phyloP scores from a whole-genome alignment of 2,113 vertebrate genomes.

The Crotalus viridis region DNA sequence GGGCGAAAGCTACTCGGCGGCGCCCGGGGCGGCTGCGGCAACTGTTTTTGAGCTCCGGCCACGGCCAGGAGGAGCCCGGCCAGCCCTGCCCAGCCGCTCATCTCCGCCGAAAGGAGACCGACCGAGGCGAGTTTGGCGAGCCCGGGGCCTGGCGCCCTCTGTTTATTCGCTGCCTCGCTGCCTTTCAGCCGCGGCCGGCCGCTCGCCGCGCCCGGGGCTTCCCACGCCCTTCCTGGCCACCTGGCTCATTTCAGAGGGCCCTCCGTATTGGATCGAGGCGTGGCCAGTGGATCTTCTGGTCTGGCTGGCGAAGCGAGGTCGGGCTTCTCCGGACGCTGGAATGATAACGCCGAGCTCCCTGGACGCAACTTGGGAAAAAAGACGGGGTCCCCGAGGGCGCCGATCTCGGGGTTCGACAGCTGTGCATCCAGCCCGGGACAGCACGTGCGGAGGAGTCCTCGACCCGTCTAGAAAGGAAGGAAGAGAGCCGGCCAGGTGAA shows the following conservation, averaged over 20 bases:
- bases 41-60: not conserved
- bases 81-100: conserved; percentile 9
- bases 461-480: not conserved
- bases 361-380: not conserved
- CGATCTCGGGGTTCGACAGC: not conserved
- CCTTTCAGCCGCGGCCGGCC: not conserved
- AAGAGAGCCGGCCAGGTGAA: not conserved
- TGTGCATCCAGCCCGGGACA: not conserved
- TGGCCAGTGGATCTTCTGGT: not conserved
- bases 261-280: not conserved
- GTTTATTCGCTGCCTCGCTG: not conserved
- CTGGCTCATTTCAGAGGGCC: not conserved
- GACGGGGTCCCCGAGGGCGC: not conserved
- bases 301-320: not conserved
- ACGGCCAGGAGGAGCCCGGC: not conserved
- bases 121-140: not conserved
- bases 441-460: not conserved
- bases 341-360: not conserved
- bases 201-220: not conserved
- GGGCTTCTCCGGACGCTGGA: not conserved
- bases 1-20: not conserved
- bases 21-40: rapidly evolving
- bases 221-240: rapidly evolving
- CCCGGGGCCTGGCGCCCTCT: not conserved
- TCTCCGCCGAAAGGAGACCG: not conserved